Percentiles rank a stretch among this genome's conserved stretches.
Conservation (phyloP, 1,140 invertebrate genomes). For the Limonius californicus region DNA sequence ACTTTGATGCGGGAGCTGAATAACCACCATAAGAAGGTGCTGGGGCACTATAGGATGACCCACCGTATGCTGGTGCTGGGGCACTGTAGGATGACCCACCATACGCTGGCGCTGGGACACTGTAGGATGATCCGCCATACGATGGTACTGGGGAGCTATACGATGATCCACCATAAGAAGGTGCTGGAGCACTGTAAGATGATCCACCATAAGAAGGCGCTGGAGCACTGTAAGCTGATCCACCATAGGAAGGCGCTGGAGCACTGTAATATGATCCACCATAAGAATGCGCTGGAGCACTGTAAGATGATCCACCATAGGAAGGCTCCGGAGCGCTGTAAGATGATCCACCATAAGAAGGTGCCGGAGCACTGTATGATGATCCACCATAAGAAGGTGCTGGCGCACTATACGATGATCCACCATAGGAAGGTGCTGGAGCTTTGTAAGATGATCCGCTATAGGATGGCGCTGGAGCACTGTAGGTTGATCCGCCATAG, state of each 20-base stretch:
- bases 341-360: too few species aligned
- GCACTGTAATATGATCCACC: too few species aligned
- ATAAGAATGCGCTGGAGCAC: too few species aligned
- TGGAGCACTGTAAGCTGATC: slow-evolving; percentile 20
- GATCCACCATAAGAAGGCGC: too few species aligned
- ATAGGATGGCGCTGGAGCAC: neutral
- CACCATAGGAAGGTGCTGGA: too few species aligned
- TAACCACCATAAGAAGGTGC: slow-evolving; percentile 7
- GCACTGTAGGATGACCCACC: neutral
- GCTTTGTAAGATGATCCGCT: neutral
- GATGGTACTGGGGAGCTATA: too few species aligned
- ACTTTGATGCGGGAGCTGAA: slow-evolving; percentile 6
- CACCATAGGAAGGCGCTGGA: neutral
- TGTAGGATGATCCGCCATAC: too few species aligned
- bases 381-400: slow-evolving; percentile 1
- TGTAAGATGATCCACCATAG: too few species aligned
- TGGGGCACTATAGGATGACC: slow-evolving; percentile 24
- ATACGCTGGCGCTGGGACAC: slow-evolving; percentile 20
- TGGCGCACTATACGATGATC: too few species aligned
- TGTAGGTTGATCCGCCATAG: neutral
- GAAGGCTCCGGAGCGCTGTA: too few species aligned
- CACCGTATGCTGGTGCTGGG: slow-evolving; percentile 22
- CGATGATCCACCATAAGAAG: too few species aligned
- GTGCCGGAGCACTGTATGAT: slow-evolving; percentile 14
- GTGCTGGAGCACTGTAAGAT: too few species aligned